Conservation (phyloP, 2,888 invertebrate species). For the Holacanthella duospinosa region DNA sequence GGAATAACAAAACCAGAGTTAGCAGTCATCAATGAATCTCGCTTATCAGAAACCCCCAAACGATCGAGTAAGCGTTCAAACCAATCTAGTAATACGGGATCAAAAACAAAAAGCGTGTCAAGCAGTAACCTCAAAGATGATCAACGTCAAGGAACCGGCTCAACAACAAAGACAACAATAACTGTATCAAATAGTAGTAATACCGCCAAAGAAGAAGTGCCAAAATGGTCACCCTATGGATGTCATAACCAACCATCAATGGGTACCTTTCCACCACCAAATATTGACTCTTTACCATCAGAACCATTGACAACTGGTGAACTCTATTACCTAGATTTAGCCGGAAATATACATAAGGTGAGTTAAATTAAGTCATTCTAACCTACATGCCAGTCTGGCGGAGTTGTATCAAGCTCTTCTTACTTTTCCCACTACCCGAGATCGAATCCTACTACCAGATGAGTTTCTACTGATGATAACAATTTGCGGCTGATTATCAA, state of each 20-base stretch:
- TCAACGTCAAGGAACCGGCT: no score
- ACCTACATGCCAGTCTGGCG: not conserved
- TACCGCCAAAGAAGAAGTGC: slow-evolving; percentile 8
- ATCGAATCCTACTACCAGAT: not conserved
- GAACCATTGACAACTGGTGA: slow-evolving; percentile 78
- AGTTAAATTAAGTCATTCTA: no score
- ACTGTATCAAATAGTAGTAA: not conserved
- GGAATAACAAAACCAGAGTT: no score
- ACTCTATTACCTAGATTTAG: slow-evolving; percentile 87
- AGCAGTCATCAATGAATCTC: not conserved
- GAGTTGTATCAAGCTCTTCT: not conserved
- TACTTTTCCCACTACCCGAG: not conserved
- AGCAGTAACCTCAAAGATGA: not conserved
- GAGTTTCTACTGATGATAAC: not conserved
- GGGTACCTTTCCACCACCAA: slow-evolving; percentile 68
- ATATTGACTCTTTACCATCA: slow-evolving; percentile 70
- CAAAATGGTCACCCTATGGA: slow-evolving; percentile 73
- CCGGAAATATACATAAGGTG: slow-evolving; percentile 82
- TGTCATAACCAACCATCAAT: slow-evolving; percentile 83
- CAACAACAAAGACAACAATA: not conserved
- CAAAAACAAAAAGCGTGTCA: not conserved
- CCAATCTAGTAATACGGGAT: not conserved
- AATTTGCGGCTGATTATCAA: slow-evolving; percentile 1
- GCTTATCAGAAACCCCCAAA: not conserved
- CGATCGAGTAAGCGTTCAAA: not conserved